Evolutionary conservation across 2,797 vertebrate genomes (phyloP), one percentile per base, ranked within the genome.

Genomic region (Carcharodon carcharias): DNA sequence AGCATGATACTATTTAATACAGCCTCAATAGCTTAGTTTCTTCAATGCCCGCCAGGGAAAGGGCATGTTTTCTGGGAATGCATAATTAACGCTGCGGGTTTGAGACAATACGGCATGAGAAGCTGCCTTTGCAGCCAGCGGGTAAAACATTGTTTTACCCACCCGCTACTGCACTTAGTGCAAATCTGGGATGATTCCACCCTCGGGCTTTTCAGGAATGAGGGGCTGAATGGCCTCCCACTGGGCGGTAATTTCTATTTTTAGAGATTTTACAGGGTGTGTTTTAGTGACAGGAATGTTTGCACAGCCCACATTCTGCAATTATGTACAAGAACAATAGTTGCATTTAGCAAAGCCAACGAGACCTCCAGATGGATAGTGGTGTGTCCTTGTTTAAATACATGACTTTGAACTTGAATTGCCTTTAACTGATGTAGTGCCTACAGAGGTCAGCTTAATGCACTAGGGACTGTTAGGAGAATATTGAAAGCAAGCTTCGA

Each of bases 341-440:
- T 3, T 23, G 21, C 61, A 93, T 93, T 93, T 8, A 93, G 61
- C 91, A 45, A 45, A n/a, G 3, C 91, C 18, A 23, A 11, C n/a
- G 21, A 93, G n/a, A 26, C n/a, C 61, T 93, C 91, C 91, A 93
- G 91, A 93, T 93, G 91, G 91, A 93, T 21, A 45, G n/a, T 45
- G 21, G 18, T 11, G 91, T 45, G 91, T 67, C 67, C 12, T 58
- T 93, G 7, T 31, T 89, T 31, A 21, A 92, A n/a, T 18, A 92
- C 21, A 40, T 93, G 91, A 6, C 91, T 40, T 67, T 67, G 31
- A 26, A 65, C 63, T 67, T 40, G n/a, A 93, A 23, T 21, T 93
- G n/a, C 61, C n/a, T 93, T 93, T 1, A 40, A 67, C 91, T 93
- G 91, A 93, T 67, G 61, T 26, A 11, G 21, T 26, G 91, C 91